These are phyloP conservation scores for Priapulus caudatus DNA, from an alignment of 2,888 invertebrate species.

Conservation along the genomic window DNA sequence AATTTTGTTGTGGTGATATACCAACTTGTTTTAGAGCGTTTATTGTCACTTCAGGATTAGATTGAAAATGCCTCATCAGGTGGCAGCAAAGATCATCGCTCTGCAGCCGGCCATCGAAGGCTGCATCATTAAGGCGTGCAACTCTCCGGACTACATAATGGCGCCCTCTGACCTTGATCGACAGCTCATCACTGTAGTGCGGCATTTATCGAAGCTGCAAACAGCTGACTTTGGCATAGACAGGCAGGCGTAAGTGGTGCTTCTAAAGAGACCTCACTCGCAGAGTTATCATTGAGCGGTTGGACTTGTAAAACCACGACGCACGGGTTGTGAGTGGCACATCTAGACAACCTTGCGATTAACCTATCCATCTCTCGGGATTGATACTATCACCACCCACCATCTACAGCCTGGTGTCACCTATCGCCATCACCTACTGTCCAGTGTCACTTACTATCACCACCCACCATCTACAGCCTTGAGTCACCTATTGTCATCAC, in stretches of 20 bases:
- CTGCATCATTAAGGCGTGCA: constrained; percentile 63
- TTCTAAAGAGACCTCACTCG: constrained; percentile 14
- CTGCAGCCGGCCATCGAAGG: constrained; percentile 77
- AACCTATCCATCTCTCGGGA: too few relatives aligned
- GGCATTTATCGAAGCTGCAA: constrained; percentile 59
- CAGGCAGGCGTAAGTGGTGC: constrained; percentile 4
- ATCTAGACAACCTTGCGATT: too few relatives aligned
- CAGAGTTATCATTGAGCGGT: constrained; percentile 22
- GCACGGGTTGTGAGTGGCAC: too few relatives aligned
- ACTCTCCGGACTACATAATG: constrained; percentile 61
- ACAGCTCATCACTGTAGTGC: constrained; percentile 53
- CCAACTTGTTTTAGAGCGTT: too few relatives aligned
- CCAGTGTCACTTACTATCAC: too few relatives aligned
- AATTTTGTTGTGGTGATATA: too few relatives aligned
- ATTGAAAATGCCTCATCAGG: constrained; percentile 62
- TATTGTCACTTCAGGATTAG: constrained; percentile 60
- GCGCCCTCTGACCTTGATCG: constrained; percentile 48
- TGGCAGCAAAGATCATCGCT: constrained; percentile 70
- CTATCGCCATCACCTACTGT: too few relatives aligned
- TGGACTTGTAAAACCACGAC: too few relatives aligned
- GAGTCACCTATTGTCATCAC: too few relatives aligned
- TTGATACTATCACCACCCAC: too few relatives aligned
- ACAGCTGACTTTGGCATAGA: constrained; percentile 52
- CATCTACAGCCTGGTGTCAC: too few relatives aligned
- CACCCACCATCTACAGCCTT: too few relatives aligned